phyloP scores from a whole-genome alignment of 2,797 vertebrate species.

The Hypotaenidia okinawae region DNA sequence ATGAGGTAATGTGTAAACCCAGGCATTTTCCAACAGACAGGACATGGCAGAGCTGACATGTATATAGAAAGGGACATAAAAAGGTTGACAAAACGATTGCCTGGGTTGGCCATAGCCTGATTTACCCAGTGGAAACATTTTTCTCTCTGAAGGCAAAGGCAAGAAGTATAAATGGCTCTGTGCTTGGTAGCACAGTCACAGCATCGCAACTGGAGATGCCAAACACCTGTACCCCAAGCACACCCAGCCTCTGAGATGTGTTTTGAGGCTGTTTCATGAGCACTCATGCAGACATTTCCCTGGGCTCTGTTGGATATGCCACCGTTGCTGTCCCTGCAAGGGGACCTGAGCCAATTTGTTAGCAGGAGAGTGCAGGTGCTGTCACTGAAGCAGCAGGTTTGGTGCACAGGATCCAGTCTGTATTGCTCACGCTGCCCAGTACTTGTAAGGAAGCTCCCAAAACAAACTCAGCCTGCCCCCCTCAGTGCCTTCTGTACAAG shows the following conservation, averaged over 20 bases:
- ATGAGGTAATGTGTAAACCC: conserved; percentile 26
- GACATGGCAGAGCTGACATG: background rate
- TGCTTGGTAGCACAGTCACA: background rate
- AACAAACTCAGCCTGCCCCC: background rate
- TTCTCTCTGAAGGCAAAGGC: conserved; percentile 12
- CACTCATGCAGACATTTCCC: background rate
- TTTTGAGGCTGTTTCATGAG: background rate
- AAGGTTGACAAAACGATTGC: conserved; percentile 39
- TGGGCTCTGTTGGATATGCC: background rate
- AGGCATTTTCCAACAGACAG: background rate
- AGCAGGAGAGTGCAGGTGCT: rapidly evolving
- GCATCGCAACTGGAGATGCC: rapidly evolving
- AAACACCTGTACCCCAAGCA: background rate
- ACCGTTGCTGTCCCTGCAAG: rapidly evolving
- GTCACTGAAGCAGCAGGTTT: background rate
- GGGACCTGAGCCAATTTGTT: background rate
- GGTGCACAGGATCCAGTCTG: too few relatives aligned
- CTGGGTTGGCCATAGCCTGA: background rate
- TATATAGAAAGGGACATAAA: conserved; percentile 40
- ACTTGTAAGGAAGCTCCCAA: background rate
- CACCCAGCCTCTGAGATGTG: background rate
- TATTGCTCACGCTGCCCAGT: background rate
- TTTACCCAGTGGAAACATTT: conserved; percentile 36
- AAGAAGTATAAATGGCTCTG: background rate
- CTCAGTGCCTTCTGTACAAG: rapidly evolving